Evolutionary conservation across 2,797 vertebrate species (phyloP), one percentile per base, ranked within the genome.

Genomic region (Bradypus variegatus): DNA sequence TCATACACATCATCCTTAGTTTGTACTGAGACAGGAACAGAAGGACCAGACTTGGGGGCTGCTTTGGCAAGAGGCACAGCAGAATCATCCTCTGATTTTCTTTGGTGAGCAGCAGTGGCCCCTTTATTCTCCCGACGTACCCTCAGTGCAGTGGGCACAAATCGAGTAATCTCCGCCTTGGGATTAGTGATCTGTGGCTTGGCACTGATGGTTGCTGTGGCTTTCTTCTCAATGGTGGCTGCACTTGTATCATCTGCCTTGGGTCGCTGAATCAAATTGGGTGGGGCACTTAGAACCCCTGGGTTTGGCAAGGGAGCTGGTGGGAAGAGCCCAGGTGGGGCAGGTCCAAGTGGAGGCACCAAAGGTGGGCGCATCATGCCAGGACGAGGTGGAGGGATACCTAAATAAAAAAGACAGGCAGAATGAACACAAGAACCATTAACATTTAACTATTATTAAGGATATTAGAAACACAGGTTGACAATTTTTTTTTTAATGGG

Each of bases 1-100:
- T 99, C 99, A 95, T 99, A 99, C 92, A 99, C 98, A 96, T 99
- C 99, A 98, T 99, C 99, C 97, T 99, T 99, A 88, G 99, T 99
- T 97, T 99, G 99, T 97, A 99, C 98, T 90, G 96, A 98, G 95
- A 98, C 93, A 0, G 97, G 97, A 76, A 98, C 98, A 95, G 98
- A 96, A 0, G 97, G 96, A 3, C 97, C 97, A 76, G 96, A 95
- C 89, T 98, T 97, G 11, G 98, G 97, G 45, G 98, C 97, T 80
- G 98, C 97, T 97, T 98, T 97, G 70, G 97, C 89, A 95, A 97
- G 95, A 0, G 97, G 97, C 36, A 97, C 92, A 38, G 96, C 94
- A 80, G 97, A 97, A 86, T 98, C 97, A 73, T 98, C 97, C 88
- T 98, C 98, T 2, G 96, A 96, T 94, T 97, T 98, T 85, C 97